Evolutionary conservation across 2,797 vertebrate genomes (phyloP).

Genomic region (Fratercula arctica): DNA sequence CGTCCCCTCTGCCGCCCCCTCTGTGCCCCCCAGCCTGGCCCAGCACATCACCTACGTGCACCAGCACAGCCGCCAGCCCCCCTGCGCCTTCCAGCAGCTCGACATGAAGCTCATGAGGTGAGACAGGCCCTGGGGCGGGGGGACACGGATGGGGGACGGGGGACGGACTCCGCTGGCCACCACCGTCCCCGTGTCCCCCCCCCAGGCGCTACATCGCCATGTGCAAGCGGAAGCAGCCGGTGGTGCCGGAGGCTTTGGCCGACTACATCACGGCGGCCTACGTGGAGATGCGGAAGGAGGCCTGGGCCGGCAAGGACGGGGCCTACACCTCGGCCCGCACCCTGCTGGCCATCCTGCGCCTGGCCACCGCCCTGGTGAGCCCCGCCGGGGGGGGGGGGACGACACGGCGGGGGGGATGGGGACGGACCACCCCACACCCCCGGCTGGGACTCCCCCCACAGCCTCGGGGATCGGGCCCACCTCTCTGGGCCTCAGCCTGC

Average conservation of each 20-base stretch:
- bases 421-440: too few species aligned
- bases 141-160: too few species aligned
- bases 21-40: constrained; percentile 75
- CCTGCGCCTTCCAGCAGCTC: constrained; percentile 86
- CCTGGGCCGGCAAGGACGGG: constrained; percentile 88
- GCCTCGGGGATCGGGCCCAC: too few species aligned
- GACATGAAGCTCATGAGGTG: constrained; percentile 89
- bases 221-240: constrained; percentile 85
- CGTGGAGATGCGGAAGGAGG: constrained; percentile 95
- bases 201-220: constrained; percentile 86
- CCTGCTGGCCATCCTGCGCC: constrained; percentile 88
- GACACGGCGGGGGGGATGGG: too few species aligned
- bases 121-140: too few species aligned
- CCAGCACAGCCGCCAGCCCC: constrained; percentile 90
- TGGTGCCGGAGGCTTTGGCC: constrained; percentile 84
- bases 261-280: constrained; percentile 95
- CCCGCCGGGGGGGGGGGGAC: background rate
- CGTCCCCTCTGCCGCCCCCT: background rate
- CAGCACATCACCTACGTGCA: constrained; percentile 96
- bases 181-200: background rate
- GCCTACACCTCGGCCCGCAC: constrained; percentile 94
- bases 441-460: too few species aligned
- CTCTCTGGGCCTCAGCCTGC: too few species aligned
- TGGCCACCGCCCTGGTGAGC: constrained; percentile 89
- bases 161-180: too few species aligned